Conservation (phyloP, 2,797 vertebrate species). For the Graptemys geographica region DNA sequence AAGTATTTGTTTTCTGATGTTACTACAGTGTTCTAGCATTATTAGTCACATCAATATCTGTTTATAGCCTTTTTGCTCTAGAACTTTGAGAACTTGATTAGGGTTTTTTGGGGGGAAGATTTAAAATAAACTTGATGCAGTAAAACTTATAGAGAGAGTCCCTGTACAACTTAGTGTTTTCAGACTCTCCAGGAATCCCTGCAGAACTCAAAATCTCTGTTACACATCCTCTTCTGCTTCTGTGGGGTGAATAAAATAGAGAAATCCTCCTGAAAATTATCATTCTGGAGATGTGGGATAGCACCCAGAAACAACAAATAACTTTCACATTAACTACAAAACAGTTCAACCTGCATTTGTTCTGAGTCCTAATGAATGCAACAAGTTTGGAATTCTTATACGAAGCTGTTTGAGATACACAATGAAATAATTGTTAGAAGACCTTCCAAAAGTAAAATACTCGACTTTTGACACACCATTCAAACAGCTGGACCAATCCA, state of each 20-base stretch:
- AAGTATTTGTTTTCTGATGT: background rate
- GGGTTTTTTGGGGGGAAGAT: background rate
- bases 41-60: background rate
- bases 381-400: background rate
- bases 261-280: background rate
- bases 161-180: background rate
- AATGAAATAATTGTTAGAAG: background rate
- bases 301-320: background rate
- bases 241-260: background rate
- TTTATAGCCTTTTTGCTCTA: background rate
- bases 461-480: background rate
- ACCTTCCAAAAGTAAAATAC: background rate
- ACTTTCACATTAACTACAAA: conserved; percentile 33
- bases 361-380: background rate
- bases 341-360: background rate
- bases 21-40: background rate
- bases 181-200: background rate
- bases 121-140: background rate
- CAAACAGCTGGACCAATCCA: background rate
- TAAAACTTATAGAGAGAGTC: background rate
- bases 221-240: background rate
- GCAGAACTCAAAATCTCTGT: background rate
- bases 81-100: background rate
- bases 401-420: background rate
- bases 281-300: background rate